Base-by-base conservation (phyloP, 1,140 invertebrate genomes). In the Pteromalus puparum region DNA sequence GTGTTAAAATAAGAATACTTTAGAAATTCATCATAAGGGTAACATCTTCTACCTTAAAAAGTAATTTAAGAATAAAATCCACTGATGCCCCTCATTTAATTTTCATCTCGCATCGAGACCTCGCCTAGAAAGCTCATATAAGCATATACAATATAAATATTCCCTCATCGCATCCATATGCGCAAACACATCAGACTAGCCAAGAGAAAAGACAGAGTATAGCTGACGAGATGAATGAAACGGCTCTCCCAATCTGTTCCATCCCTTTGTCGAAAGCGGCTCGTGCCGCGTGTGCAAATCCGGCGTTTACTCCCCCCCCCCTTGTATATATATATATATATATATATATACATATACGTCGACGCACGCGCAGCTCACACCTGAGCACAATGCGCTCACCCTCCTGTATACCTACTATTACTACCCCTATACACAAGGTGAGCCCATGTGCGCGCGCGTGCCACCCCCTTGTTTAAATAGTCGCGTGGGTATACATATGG, bases 251-350 rank as follows among this genome's bases (percentile, higher is more conserved):
- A 91, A 91, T 91, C 91, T 91, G 91, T 90, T 90, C 89, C 87
- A 90, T 90, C 88, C 86, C 90, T 90, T 91, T 92, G 91, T 90
- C 90, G 89, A 87, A 73, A 81, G 87, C 88, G 91, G 89, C 92
- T 92, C 91, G 92, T 92, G 92, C 90, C 92, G 92, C 91, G 91
- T 91, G 91, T 90, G 92, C 92, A 92, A 93, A 93, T 91, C 88
- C 86, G 82, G 84, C 87, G 34, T 21, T 74, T 74, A 38, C 46
- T 12, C 75, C 38, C 26, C 26, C 9, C 34, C 65, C 21, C 77
- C n/a, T n/a, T n/a, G n/a, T n/a, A n/a, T n/a, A n/a, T n/a, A n/a
- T n/a, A n/a, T n/a, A n/a, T n/a, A n/a, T n/a, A n/a, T n/a, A n/a
- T n/a, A n/a, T n/a, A n/a, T n/a, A n/a, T n/a, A n/a, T n/a, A n/a